These are phyloP conservation scores for Brevimyrus niger DNA, from an alignment of 2,113 vertebrate genomes.

Conservation along the genomic window DNA sequence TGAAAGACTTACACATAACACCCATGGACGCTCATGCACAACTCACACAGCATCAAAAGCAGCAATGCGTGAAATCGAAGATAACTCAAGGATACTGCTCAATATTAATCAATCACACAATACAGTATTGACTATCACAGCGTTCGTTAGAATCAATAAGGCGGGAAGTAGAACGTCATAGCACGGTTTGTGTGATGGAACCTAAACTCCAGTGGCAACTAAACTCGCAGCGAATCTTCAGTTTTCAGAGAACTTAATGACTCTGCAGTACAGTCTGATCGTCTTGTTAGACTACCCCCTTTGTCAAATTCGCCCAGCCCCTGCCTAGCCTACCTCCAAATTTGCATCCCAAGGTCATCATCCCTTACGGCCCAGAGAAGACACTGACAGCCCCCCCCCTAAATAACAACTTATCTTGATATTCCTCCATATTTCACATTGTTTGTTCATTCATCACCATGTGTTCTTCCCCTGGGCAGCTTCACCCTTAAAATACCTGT, in stretches of 20 bases:
- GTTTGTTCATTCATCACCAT: background rate
- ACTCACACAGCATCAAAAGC: background rate
- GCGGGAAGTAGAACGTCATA: background rate
- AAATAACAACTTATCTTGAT: background rate
- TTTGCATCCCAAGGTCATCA: conserved; percentile 2
- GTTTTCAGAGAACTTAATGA: background rate
- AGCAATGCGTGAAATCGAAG: background rate
- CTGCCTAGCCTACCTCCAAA: background rate
- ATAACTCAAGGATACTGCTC: background rate
- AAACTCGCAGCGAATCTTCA: background rate
- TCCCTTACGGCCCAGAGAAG: background rate
- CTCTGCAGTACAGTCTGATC: background rate
- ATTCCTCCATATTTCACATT: background rate
- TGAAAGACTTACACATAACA: background rate
- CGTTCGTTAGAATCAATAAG: background rate
- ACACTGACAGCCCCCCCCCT: background rate
- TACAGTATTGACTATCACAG: background rate
- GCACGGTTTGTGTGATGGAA: background rate
- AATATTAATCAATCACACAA: background rate
- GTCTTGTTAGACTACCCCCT: background rate
- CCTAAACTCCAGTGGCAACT: background rate
- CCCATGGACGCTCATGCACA: background rate
- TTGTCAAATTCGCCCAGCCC: background rate
- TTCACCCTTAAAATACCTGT: background rate
- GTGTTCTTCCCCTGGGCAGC: background rate